These are phyloP conservation scores for Corapipo altera DNA, from an alignment of 2,113 vertebrate genomes.

Conservation along the genomic window DNA sequence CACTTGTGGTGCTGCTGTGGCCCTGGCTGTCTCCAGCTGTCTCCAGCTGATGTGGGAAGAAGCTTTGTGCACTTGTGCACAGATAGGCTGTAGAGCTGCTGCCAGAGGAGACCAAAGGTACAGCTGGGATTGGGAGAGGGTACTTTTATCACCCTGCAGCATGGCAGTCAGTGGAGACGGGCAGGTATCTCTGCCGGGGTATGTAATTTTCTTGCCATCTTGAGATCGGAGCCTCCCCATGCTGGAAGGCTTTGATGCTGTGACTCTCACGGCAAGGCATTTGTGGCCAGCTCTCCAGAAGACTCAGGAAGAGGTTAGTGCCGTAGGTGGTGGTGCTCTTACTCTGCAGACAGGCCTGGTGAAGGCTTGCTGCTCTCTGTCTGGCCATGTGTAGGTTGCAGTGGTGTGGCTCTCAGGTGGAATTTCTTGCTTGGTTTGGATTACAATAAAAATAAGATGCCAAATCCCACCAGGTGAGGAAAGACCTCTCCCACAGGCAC, in stretches of 20 bases:
- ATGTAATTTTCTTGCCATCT: background rate
- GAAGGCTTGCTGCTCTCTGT: background rate
- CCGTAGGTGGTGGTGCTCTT: background rate
- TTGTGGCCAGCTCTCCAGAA: background rate
- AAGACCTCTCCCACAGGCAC: background rate
- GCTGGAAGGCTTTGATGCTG: background rate
- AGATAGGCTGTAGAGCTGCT: background rate
- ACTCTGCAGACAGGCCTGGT: accelerated
- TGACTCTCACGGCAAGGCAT: background rate
- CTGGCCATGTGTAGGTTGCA: background rate
- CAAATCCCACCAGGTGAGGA: background rate
- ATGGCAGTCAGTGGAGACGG: background rate
- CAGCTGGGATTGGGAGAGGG: background rate
- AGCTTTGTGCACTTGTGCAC: accelerated
- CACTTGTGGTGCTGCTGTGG: accelerated
- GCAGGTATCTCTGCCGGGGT: background rate
- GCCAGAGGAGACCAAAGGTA: background rate
- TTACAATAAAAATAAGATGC: background rate
- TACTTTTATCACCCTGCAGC: accelerated
- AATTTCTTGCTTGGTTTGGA: background rate
- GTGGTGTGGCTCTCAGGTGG: background rate
- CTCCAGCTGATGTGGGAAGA: background rate
- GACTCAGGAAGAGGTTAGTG: background rate
- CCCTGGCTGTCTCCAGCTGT: background rate
- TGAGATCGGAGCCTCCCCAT: background rate